phyloP scores from a whole-genome alignment of 2,113 vertebrate species.

The Echinops telfairi region DNA sequence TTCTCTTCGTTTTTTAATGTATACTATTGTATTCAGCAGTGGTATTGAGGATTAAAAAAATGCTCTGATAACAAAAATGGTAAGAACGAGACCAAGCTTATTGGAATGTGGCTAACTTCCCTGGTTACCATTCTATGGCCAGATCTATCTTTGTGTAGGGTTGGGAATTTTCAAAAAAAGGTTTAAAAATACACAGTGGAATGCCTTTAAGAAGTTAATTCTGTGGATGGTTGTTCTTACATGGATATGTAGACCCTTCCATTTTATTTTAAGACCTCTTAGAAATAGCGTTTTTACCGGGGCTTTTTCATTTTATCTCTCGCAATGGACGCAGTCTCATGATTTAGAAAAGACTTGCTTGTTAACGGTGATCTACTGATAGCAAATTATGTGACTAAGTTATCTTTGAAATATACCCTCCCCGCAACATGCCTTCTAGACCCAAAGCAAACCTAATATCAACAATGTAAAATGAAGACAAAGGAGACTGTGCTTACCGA shows the following conservation, averaged over 20 bases:
- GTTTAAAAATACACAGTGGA: slow-evolving; percentile 5
- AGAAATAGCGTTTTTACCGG: neutral
- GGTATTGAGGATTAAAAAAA: slow-evolving; percentile 21
- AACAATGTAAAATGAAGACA: slow-evolving; percentile 19
- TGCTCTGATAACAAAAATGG: slow-evolving; percentile 31
- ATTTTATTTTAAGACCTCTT: slow-evolving; percentile 31
- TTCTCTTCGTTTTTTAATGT: neutral
- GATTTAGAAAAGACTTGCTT: slow-evolving; percentile 61
- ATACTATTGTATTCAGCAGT: neutral
- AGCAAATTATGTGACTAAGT: slow-evolving; percentile 56
- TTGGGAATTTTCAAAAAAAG: slow-evolving; percentile 49
- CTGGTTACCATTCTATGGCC: neutral
- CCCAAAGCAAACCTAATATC: neutral
- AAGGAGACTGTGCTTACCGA: slow-evolving; percentile 3
- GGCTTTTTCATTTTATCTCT: neutral
- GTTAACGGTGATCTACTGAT: slow-evolving; percentile 34
- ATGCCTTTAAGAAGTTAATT: slow-evolving; percentile 41
- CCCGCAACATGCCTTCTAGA: neutral
- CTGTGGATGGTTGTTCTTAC: slow-evolving; percentile 16
- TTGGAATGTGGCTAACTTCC: neutral
- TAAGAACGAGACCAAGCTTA: neutral
- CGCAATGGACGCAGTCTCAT: neutral
- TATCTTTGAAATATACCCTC: slow-evolving; percentile 36
- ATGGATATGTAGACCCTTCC: slow-evolving; percentile 17
- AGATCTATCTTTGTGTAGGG: neutral